phyloP scores from a whole-genome alignment of 2,888 invertebrate species.

The Oxyteleia sp. region DNA sequence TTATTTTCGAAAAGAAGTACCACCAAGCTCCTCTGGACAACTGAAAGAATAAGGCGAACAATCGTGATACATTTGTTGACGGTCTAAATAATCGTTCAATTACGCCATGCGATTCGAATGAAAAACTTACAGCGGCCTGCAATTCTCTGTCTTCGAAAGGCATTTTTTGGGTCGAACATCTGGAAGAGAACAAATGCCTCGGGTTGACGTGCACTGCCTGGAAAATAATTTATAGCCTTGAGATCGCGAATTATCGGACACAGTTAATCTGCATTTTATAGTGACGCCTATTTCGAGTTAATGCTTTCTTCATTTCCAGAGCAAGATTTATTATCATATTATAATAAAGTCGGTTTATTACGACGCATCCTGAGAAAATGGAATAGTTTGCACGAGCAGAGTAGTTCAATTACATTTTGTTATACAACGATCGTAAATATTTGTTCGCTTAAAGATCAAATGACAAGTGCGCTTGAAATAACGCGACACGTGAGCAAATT shows the following conservation, averaged over 20 bases:
- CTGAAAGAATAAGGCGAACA: slow-evolving; percentile 82
- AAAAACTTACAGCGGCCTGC: slow-evolving; percentile 77
- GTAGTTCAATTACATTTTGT: neutral
- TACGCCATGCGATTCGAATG: neutral
- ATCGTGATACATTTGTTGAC: slow-evolving; percentile 7
- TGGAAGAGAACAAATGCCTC: slow-evolving; percentile 66
- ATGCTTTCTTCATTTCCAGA: neutral
- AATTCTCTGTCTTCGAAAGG: slow-evolving; percentile 67
- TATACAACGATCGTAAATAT: no score
- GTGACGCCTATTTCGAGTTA: neutral
- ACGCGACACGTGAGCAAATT: neutral
- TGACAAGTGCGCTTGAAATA: neutral
- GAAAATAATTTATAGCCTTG: slow-evolving; percentile 13
- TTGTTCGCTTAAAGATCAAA: neutral
- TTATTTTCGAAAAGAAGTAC: slow-evolving; percentile 89
- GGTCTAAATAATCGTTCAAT: slow-evolving; percentile 20
- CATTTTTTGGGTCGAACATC: slow-evolving; percentile 62
- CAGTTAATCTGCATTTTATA: neutral
- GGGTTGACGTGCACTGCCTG: slow-evolving; percentile 75
- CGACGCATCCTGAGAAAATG: neutral
- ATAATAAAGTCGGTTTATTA: neutral
- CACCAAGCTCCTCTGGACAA: slow-evolving; percentile 89
- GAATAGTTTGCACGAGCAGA: neutral
- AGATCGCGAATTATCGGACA: neutral
- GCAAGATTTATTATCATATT: neutral